phyloP scores from a whole-genome alignment of 2,797 vertebrate species.

The Emys orbicularis region DNA sequence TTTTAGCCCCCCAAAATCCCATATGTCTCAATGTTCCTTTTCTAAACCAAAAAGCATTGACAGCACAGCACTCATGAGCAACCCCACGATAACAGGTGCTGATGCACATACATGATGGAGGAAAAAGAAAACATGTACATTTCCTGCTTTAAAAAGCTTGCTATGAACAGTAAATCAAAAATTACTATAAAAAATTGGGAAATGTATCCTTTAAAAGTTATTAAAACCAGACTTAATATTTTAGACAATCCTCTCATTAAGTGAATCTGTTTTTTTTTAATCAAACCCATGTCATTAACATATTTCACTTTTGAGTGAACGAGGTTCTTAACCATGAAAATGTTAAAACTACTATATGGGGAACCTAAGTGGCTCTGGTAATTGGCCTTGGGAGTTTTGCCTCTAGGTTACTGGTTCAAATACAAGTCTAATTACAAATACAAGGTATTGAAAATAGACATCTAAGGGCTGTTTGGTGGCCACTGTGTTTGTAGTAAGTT shows the following conservation, averaged over 20 bases:
- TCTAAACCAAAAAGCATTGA: background rate
- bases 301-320: background rate
- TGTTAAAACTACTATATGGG: background rate
- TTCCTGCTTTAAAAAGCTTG: background rate
- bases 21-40: background rate
- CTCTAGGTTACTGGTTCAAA: constrained; percentile 17
- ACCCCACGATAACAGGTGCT: background rate
- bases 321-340: background rate
- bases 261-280: background rate
- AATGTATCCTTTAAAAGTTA: background rate
- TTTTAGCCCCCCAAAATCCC: background rate
- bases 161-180: background rate
- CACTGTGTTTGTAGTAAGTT: background rate
- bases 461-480: background rate
- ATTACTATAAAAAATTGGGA: background rate
- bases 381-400: constrained; percentile 8
- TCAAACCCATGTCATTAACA: background rate
- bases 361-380: background rate
- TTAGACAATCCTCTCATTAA: background rate
- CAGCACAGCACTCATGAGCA: background rate
- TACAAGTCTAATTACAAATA: background rate
- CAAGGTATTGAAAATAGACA: background rate
- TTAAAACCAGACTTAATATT: background rate
- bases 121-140: background rate
- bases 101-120: background rate